Percentiles rank a stretch among this genome's conserved stretches.
These are phyloP conservation scores for Girardinus metallicus DNA, from an alignment of 2,797 vertebrate genomes.

Conservation along the genomic window DNA sequence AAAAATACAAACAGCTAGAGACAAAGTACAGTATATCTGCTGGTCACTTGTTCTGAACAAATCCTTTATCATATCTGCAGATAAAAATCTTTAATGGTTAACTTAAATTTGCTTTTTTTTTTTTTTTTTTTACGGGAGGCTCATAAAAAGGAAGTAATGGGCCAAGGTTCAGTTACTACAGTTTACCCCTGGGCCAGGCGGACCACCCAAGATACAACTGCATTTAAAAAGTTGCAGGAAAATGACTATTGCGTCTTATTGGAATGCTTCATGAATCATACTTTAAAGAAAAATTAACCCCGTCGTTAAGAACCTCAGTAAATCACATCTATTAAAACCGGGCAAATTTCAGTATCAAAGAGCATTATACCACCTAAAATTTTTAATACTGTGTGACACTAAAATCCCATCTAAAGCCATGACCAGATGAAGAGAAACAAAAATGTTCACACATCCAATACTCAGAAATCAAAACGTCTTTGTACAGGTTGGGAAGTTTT, in stretches of 20 bases:
- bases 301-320: not conserved
- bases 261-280: not conserved
- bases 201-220: not conserved
- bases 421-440: not conserved
- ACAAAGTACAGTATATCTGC: not conserved
- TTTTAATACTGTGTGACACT: not conserved
- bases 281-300: not conserved
- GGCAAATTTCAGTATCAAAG: not conserved
- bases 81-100: not conserved
- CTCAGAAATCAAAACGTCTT: not conserved
- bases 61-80: not conserved
- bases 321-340: not conserved
- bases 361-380: not conserved
- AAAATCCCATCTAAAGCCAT: not conserved
- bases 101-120: not conserved
- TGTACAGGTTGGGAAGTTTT: not conserved
- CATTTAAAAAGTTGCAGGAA: not conserved
- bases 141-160: not conserved
- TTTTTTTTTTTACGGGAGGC: not conserved
- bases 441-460: not conserved
- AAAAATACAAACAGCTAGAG: not conserved
- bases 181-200: not conserved
- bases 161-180: conserved; percentile 32
- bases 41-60: not conserved
- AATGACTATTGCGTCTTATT: not conserved